Percentiles rank a stretch among this genome's conserved stretches.
Evolutionary conservation across 2,797 vertebrate species (phyloP).

Genomic region (Amazona finschi): DNA sequence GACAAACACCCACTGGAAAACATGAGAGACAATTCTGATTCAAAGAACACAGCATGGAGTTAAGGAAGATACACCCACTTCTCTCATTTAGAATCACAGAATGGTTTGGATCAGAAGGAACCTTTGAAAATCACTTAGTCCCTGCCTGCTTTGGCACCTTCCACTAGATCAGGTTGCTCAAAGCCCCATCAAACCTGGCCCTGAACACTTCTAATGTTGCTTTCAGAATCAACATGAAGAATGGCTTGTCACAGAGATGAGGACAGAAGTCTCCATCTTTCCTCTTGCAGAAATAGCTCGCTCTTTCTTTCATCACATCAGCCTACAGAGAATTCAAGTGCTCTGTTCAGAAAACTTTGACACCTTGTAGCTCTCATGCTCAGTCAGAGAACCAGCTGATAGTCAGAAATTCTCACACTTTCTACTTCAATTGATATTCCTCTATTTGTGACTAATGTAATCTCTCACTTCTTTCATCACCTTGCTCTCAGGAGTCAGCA

Average conservation of each 20-base stretch:
- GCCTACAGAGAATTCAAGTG: neutral
- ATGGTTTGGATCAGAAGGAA: neutral
- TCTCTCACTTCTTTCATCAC: neutral
- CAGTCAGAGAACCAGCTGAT: neutral
- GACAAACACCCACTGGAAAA: neutral
- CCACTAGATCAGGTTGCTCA: neutral
- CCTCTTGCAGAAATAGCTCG: neutral
- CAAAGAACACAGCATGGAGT: neutral
- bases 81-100: neutral
- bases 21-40: neutral
- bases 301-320: neutral
- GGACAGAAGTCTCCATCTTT: neutral
- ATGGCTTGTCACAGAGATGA: neutral
- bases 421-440: neutral
- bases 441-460: neutral
- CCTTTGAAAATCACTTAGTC: neutral
- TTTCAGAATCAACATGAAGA: neutral
- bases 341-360: neutral
- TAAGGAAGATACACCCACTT: neutral
- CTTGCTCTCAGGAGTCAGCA: neutral
- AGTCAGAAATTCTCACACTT: neutral
- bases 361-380: neutral
- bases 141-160: neutral
- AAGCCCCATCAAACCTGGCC: neutral
- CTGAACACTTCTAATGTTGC: neutral